These are phyloP conservation scores for Gallinago paraguaiae DNA, from an alignment of 2,113 vertebrate species.

Conservation along the genomic window DNA sequence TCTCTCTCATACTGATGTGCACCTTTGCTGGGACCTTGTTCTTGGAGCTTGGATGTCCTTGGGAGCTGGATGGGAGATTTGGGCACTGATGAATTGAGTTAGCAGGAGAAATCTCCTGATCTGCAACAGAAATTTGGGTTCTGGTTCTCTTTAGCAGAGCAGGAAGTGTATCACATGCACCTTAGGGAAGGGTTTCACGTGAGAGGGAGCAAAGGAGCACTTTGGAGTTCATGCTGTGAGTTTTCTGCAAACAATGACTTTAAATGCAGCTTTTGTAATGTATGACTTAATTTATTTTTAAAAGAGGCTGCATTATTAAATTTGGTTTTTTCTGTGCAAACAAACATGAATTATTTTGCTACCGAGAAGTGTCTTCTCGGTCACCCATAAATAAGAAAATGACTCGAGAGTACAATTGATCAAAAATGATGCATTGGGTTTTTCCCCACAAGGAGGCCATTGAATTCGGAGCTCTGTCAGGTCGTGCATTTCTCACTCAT, in stretches of 20 bases:
- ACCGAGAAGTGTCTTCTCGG: constrained; percentile 23
- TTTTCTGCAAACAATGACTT: not conserved
- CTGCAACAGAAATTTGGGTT: not conserved
- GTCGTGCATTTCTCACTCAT: not conserved
- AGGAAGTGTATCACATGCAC: not conserved
- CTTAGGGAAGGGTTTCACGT: not conserved
- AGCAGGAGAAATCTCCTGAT: not conserved
- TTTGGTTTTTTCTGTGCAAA: constrained; percentile 19
- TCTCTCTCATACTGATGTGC: not conserved
- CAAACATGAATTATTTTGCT: constrained; percentile 42
- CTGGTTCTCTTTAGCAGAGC: not conserved
- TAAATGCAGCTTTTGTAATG: not conserved
- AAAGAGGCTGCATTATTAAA: constrained; percentile 3
- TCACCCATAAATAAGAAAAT: constrained; percentile 30
- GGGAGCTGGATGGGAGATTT: not conserved
- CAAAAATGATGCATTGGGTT: constrained; percentile 7
- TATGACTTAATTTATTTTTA: not conserved
- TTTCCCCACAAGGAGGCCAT: not conserved
- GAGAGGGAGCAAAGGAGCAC: not conserved
- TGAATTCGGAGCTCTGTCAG: not conserved
- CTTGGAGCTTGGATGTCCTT: not conserved
- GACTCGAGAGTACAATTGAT: constrained; percentile 10
- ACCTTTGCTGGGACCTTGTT: not conserved
- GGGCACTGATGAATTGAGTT: not conserved
- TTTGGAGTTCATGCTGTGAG: not conserved